Base-by-base conservation (phyloP, 2,113 vertebrate genomes). In the Pseudolaguvia tuberculata region DNA sequence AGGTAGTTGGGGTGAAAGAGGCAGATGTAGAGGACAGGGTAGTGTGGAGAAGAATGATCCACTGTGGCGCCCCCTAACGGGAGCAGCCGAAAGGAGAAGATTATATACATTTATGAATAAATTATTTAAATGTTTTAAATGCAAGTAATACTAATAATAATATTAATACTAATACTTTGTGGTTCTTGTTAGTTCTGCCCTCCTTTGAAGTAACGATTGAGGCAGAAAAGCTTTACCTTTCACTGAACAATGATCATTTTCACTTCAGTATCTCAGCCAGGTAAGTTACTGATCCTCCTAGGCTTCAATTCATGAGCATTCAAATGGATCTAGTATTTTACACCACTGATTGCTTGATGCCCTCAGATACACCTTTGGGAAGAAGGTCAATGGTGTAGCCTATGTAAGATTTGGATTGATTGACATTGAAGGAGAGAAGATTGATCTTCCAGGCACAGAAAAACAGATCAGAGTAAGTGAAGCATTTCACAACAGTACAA, bases 331-430 rank as follows among this genome's bases (percentile, higher is more conserved):
- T 14, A 17, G 2, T 78, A n/a, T 48, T 7, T 55, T 18, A 29
- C 29, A 18, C 4, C 20, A 25, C 13, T 45, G 10, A 48, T 59
- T 35, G 3, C 13, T 61, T 53, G 31, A 21, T 66, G 12, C 80
- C 75, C 45, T 13, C 71, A 91, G 90, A 71, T 88, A 91, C 20
- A 86, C 87, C 2, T 91, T 89, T 0, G 89, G 88, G 11, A 88
- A 91, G 79, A 84, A 78, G 5, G 83, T 91, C 73, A 79, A 81
- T 62, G 90, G 90, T 0, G 70, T 72, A 4, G 88, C 85, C 0
- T 90, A 89, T 4, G 83, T 91, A 12, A 69, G 89, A 53, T 91
- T 90, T 84, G 89, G 86, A 25, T 58, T 90, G 42, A 81, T 88
- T 0, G 80, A 88, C 63, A 81, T 79, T 75, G 80, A 80, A 56